These are phyloP conservation scores for Ataeniobius toweri DNA, from an alignment of 2,797 vertebrate species.

Conservation along the genomic window DNA sequence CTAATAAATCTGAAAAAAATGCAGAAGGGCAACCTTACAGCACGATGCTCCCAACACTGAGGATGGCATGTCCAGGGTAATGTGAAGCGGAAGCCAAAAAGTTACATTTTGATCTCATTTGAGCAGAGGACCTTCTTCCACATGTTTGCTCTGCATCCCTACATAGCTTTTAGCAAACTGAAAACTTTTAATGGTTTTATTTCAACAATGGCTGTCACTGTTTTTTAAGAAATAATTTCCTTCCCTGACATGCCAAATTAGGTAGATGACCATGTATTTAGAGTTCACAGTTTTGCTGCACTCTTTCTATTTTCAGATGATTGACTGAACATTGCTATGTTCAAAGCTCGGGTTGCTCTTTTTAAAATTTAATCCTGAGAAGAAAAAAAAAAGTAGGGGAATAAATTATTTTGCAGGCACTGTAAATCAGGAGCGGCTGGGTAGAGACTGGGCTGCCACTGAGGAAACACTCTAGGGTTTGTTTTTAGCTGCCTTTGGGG, in stretches of 20 bases:
- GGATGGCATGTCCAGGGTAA: neutral
- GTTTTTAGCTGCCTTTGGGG: conserved; percentile 61
- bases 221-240: neutral
- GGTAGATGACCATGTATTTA: neutral
- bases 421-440: neutral
- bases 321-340: neutral
- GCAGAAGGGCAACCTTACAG: neutral
- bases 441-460: conserved; percentile 17
- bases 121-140: neutral
- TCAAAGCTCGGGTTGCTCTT: neutral
- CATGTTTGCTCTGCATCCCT: neutral
- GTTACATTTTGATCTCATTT: neutral
- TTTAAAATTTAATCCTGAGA: neutral
- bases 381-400: neutral
- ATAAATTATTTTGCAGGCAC: neutral
- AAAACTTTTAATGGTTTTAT: neutral
- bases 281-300: neutral
- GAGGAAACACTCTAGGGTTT: conserved; percentile 58
- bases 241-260: neutral
- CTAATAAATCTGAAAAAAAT: neutral
- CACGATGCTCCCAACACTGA: neutral
- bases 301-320: neutral
- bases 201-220: neutral
- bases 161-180: neutral
- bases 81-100: neutral